Evolutionary conservation across 2,888 invertebrate species (phyloP).

Genomic region (Phalera bucephala): DNA sequence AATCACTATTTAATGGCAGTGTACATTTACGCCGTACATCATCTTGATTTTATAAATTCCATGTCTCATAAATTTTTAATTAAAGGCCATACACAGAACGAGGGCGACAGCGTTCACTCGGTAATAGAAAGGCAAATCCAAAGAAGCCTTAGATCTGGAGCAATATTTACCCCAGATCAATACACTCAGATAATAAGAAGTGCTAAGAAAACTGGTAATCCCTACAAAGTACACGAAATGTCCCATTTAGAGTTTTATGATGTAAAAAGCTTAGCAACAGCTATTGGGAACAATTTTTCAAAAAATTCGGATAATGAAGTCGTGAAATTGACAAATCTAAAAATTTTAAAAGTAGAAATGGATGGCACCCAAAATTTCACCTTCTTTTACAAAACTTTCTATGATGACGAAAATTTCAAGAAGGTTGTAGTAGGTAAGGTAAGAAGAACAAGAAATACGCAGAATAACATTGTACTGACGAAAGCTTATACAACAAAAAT

Average conservation of each 20-base stretch:
- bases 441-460: slow-evolving; percentile 3
- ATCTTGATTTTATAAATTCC: no score
- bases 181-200: slow-evolving; percentile 10
- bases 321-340: slow-evolving; percentile 9
- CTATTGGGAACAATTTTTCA: no score
- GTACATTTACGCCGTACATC: no score
- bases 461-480: no score
- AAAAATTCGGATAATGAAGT: slow-evolving; percentile 8
- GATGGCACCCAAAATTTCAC: slow-evolving; percentile 9
- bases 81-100: slow-evolving; percentile 18
- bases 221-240: slow-evolving; percentile 9
- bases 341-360: slow-evolving; percentile 9
- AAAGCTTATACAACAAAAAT: neutral
- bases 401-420: slow-evolving; percentile 4
- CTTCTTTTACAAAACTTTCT: slow-evolving; percentile 11
- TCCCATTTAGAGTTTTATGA: no score
- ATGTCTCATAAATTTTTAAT: slow-evolving; percentile 17
- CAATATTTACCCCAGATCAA: slow-evolving; percentile 13
- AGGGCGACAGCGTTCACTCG: slow-evolving; percentile 16
- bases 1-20: no score
- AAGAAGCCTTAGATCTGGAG: slow-evolving; percentile 12
- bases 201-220: slow-evolving; percentile 10
- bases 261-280: no score
- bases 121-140: slow-evolving; percentile 13
- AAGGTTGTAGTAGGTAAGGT: slow-evolving; percentile 4